Conservation (phyloP, 2,888 invertebrate genomes). For the Caenorhabditis zanzibari region DNA sequence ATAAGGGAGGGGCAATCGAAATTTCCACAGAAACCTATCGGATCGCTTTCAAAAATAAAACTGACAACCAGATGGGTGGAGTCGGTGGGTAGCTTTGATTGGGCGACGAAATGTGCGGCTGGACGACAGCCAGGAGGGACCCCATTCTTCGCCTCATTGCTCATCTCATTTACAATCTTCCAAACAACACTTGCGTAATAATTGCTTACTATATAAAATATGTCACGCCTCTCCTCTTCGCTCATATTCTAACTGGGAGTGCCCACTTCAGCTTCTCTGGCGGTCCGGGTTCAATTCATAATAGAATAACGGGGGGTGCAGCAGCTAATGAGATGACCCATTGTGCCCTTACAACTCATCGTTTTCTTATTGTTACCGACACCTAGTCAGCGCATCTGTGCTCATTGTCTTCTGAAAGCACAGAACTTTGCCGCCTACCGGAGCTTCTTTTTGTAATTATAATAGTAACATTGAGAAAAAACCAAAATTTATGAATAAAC, state of each 20-base stretch:
- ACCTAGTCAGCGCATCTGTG: constrained; percentile 18
- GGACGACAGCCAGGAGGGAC: constrained; percentile 31
- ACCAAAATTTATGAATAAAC: constrained; percentile 21
- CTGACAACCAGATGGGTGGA: constrained; percentile 60
- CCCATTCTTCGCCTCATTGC: constrained; percentile 63
- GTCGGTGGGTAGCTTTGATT: constrained; percentile 63
- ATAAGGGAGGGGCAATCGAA: constrained; percentile 18
- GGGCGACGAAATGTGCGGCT: constrained; percentile 63
- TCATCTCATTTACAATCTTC: constrained; percentile 64
- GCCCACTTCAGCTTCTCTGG: constrained; percentile 19
- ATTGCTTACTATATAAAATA: constrained; percentile 63
- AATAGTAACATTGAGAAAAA: constrained; percentile 3
- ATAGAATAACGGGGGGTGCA: constrained; percentile 19
- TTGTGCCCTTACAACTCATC: constrained; percentile 38
- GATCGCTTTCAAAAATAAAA: constrained; percentile 56
- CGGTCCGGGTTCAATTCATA: constrained; percentile 39
- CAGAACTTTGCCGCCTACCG: constrained; percentile 54
- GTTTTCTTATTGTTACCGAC: constrained; percentile 31
- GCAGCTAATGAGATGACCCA: constrained; percentile 59
- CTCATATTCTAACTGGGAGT: constrained; percentile 11
- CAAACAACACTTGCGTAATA: constrained; percentile 66
- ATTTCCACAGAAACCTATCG: constrained; percentile 28
- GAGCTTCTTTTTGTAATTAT: constrained; percentile 27
- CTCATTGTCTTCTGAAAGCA: constrained; percentile 19
- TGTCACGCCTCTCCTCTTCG: constrained; percentile 50